Evolutionary conservation across 2,888 invertebrate genomes (phyloP), one percentile per base, ranked within the genome.

Genomic region (Parnassius orleans): DNA sequence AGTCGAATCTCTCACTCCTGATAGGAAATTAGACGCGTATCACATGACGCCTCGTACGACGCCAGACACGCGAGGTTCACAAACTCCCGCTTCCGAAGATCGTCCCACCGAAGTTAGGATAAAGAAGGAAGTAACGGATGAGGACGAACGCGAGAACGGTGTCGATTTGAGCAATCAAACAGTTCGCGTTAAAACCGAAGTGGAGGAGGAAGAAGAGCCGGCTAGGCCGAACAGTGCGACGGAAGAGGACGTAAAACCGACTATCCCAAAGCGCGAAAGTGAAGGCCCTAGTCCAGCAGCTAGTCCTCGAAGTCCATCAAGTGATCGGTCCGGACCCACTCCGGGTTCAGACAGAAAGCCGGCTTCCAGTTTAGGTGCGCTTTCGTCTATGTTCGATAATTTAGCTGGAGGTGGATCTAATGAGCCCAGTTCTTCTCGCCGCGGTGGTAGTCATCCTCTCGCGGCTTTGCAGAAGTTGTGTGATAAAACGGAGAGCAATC

Each of bases 381-480:
- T 97, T 2, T 97, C 97, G 19, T 97, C 97, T 19, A 97, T 97
- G 97, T 97, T 97, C 77, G 97, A 97, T 81, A 97, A 94, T 78
- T 87, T 97, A 57, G 96, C 96, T 44, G 94, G 95, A 10, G 90
- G 87, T 0, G 86, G 85, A 2, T 80, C 86, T 3, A 77, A 74
- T 62, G 88, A 92, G 60, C 93, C 93, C 11, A 88, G 93, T 63
- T 92, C 93, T 7, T 93, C 93, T 1, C 94, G 95, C 52, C 94
- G 95, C 71, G 92, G 94, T 11, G 95, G 95, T 65, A 95, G 97
- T 74, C 98, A 99, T 87, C 99, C 99, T 9, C 86, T 99, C 72
- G 98, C 98, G 19, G 98, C 98, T 1, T 90, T 99, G 61, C 98
- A 99, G 81, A 98, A 98, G 84, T 94, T 99, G 41, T 98, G 98